Conservation (phyloP, 2,888 invertebrate genomes). For the Calliopum simillimum region DNA sequence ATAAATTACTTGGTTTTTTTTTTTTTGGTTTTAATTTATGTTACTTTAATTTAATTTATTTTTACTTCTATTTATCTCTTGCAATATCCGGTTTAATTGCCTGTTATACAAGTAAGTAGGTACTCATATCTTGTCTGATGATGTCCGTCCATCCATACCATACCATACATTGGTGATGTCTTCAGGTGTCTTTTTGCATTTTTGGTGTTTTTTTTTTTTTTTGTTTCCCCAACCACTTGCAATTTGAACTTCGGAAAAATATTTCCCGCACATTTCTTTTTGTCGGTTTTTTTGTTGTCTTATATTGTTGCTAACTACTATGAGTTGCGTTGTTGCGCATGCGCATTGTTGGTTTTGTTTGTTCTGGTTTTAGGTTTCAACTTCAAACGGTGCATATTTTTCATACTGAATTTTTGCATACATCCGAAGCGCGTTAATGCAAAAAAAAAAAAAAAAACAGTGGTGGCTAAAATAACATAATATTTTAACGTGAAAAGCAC, state of each 20-base stretch:
- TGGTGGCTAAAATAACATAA: too few species aligned
- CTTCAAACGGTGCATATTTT: neutral
- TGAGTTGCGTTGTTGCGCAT: conserved; percentile 8
- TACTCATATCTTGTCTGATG: too few species aligned
- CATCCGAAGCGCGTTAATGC: too few species aligned
- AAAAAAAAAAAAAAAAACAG: too few species aligned
- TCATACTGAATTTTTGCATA: neutral
- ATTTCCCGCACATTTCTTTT: conserved; percentile 3
- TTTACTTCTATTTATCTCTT: too few species aligned
- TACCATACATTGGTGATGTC: too few species aligned
- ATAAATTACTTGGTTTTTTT: too few species aligned
- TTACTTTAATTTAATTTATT: neutral
- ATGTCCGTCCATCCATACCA: too few species aligned
- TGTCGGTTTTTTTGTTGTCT: neutral
- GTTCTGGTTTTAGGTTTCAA: conserved; percentile 33
- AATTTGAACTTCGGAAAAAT: neutral
- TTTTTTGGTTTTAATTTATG: neutral
- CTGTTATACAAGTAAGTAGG: too few species aligned
- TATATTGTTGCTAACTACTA: neutral
- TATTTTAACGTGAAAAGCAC: too few species aligned
- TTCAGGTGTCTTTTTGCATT: neutral
- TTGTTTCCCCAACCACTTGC: neutral
- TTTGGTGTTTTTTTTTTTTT: neutral
- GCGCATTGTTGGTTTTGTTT: conserved; percentile 12
- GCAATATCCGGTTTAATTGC: too few species aligned